Evolutionary conservation across 64 coral and sea anemone species (phyloP), one percentile per base, ranked within the genome.

Genomic region (Cladopsammia gracilis): DNA sequence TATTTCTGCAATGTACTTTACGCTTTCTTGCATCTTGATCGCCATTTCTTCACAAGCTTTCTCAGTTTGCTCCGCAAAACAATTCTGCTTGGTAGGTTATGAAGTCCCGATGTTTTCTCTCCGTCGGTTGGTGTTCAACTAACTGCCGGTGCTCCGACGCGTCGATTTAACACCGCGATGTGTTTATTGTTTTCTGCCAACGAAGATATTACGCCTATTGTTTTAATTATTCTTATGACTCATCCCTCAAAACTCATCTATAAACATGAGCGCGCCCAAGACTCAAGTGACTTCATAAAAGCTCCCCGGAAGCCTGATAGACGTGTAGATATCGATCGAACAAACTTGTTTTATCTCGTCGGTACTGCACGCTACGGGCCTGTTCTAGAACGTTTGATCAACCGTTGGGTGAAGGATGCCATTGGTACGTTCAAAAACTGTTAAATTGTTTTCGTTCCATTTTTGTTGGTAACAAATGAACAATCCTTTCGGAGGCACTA

Each of bases 11-110:
- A 84, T 68, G 10, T 67, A 68, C 6, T 67, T 84, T 4, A 84
- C 61, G 62, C 80, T 67, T 6, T 84, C 80, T 84, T 68, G 80
- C 80, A 84, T 67, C 20, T 84, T 66, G 60, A 84, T 66, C 7
- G 80, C 80, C 80, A 84, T 84, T 42, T 64, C 78, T 62, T 82
- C 10, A 42, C 4, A 7, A 25, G 34, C 34, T 34, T 59, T 73
- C 70, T 47, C 13, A 0, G 26, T 6, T 45, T 4, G 15, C 70
- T 16, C 26, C 10, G 46, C 43, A 20, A 64, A 66, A 51, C 14
- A 50, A 60, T 19, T 64, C 15, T 45, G 45, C 44, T 50, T 25
- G 62, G 19, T 68, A 1, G 26, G 34, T 34, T 18, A 50, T 25
- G 5, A 49, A 75, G 47, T 49, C 18, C 4, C 48, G 72, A 52